phyloP scores from a whole-genome alignment of 1,140 invertebrate genomes.

The Conus betulinus region DNA sequence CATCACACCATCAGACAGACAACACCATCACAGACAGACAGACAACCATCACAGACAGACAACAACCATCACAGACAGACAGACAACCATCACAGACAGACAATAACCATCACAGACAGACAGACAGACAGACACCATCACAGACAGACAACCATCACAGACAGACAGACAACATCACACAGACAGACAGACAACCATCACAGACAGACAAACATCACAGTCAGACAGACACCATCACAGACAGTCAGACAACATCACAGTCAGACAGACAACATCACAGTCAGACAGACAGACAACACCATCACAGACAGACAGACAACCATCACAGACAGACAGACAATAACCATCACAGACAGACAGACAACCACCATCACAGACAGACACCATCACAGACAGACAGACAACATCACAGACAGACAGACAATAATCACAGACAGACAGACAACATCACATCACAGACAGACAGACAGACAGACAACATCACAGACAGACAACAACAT shows the following conservation, averaged over 20 bases:
- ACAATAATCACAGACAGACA: no score
- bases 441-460: no score
- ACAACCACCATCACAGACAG: neutral
- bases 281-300: neutral
- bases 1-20: neutral
- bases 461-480: no score
- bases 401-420: no score
- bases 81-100: neutral
- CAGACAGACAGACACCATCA: neutral
- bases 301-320: no score
- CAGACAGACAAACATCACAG: neutral
- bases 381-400: neutral
- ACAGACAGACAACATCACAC: neutral
- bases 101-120: neutral
- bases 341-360: neutral
- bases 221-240: neutral
- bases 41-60: neutral
- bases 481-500: no score
- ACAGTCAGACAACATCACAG: neutral
- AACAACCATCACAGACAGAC: neutral
- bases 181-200: neutral
- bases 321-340: neutral
- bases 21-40: neutral
- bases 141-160: neutral
- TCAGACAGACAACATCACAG: neutral